Percentiles rank a stretch among this genome's conserved stretches.
Conservation (phyloP, 2,888 invertebrate genomes). For the Homarus gammarus region DNA sequence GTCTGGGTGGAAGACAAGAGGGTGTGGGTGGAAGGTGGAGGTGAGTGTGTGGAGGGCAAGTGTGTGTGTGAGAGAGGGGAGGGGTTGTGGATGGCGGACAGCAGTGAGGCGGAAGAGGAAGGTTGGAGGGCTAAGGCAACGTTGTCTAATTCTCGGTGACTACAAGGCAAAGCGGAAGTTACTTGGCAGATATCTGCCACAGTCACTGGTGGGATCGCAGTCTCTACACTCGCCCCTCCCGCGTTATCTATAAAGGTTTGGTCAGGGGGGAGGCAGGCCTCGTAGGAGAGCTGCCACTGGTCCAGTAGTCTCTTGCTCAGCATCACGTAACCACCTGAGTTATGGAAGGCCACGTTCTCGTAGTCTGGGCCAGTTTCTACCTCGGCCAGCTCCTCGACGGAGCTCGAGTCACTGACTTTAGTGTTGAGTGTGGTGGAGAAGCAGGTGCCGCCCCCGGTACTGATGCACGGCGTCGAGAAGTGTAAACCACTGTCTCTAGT, state of each 20-base stretch:
- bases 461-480: constrained; percentile 53
- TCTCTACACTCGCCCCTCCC: constrained; percentile 9
- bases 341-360: constrained; percentile 65
- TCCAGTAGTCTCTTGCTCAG: constrained; percentile 66
- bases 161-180: constrained; percentile 39
- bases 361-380: constrained; percentile 47
- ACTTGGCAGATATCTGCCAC: constrained; percentile 45
- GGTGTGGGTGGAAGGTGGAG: neutral
- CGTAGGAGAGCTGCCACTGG: constrained; percentile 68
- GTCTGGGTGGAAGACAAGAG: neutral
- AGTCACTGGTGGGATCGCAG: constrained; percentile 14
- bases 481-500: constrained; percentile 5
- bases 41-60: constrained; percentile 9
- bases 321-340: constrained; percentile 67
- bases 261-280: constrained; percentile 62
- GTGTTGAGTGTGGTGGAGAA: constrained; percentile 24
- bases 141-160: constrained; percentile 54
- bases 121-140: constrained; percentile 57
- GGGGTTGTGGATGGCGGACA: neutral
- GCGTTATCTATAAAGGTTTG: neutral
- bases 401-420: constrained; percentile 19
- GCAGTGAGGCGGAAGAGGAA: constrained; percentile 16
- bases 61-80: constrained; percentile 8
- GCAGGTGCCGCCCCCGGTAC: constrained; percentile 23
- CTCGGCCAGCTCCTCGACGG: neutral